These are phyloP conservation scores for Ceratotherium simum DNA, from an alignment of 2,113 vertebrate species.

Conservation along the genomic window DNA sequence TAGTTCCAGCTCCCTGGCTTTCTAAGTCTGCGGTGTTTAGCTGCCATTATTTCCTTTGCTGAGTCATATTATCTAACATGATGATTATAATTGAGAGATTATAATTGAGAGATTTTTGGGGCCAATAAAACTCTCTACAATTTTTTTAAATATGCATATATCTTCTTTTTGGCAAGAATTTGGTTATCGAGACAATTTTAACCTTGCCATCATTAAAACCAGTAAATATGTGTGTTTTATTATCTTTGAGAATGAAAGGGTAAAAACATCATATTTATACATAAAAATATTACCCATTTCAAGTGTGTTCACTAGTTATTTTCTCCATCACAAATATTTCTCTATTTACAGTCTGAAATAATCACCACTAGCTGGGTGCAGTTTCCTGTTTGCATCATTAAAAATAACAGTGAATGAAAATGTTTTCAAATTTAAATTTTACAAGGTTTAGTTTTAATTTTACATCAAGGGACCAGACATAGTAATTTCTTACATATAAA, in stretches of 20 bases:
- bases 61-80: background rate
- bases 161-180: background rate
- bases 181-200: background rate
- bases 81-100: background rate
- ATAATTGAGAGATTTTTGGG: background rate
- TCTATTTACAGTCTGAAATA: background rate
- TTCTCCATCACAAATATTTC: background rate
- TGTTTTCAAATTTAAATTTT: constrained; percentile 25
- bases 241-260: background rate
- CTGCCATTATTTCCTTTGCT: background rate
- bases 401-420: background rate
- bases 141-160: background rate
- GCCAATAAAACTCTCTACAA: background rate
- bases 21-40: background rate
- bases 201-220: background rate
- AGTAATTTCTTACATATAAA: background rate
- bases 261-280: background rate
- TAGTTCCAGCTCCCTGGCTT: background rate
- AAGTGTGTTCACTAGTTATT: background rate
- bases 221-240: background rate
- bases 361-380: background rate
- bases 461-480: background rate
- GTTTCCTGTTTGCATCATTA: background rate
- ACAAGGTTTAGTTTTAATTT: background rate
- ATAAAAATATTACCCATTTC: constrained; percentile 25